Percentiles rank a stretch among this genome's conserved stretches.
Evolutionary conservation across 2,888 invertebrate genomes (phyloP).

Genomic region (Thereva nobilitata): DNA sequence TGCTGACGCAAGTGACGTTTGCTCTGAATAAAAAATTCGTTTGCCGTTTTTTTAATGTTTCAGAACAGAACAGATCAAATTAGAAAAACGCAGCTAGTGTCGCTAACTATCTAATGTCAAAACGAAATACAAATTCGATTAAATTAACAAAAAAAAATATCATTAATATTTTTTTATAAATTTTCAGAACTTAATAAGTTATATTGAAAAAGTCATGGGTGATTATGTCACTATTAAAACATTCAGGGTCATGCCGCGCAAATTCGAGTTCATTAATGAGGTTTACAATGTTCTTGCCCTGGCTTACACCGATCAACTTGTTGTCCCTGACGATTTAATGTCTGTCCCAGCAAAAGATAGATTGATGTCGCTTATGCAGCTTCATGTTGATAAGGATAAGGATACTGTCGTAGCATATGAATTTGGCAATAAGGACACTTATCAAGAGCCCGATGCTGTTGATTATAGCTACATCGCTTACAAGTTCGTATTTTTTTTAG

Average conservation of each 20-base stretch:
- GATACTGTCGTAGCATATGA: conserved; percentile 42
- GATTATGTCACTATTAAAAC: conserved; percentile 53
- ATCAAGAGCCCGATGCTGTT: conserved; percentile 44
- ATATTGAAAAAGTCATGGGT: conserved; percentile 49
- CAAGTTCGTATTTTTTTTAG: conserved; percentile 44
- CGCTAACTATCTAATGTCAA: too few relatives aligned
- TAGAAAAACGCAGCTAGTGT: too few relatives aligned
- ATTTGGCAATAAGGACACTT: conserved; percentile 51
- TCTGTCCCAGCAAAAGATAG: conserved; percentile 6
- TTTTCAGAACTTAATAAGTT: not conserved
- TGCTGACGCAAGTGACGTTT: too few relatives aligned
- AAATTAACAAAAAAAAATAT: not conserved
- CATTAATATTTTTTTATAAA: not conserved
- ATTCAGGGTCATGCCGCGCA: conserved; percentile 55
- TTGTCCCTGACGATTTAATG: conserved; percentile 27
- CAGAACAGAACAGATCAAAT: too few relatives aligned
- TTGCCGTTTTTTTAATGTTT: too few relatives aligned
- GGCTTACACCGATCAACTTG: conserved; percentile 49
- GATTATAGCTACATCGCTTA: conserved; percentile 47
- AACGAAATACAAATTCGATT: too few relatives aligned
- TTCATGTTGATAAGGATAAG: conserved; percentile 34
- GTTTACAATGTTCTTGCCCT: conserved; percentile 53
- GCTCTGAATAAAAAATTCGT: too few relatives aligned
- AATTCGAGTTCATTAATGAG: conserved; percentile 55
- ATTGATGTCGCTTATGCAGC: conserved; percentile 16